phyloP scores from a whole-genome alignment of 2,797 vertebrate species.

The Linurgus olivaceus region DNA sequence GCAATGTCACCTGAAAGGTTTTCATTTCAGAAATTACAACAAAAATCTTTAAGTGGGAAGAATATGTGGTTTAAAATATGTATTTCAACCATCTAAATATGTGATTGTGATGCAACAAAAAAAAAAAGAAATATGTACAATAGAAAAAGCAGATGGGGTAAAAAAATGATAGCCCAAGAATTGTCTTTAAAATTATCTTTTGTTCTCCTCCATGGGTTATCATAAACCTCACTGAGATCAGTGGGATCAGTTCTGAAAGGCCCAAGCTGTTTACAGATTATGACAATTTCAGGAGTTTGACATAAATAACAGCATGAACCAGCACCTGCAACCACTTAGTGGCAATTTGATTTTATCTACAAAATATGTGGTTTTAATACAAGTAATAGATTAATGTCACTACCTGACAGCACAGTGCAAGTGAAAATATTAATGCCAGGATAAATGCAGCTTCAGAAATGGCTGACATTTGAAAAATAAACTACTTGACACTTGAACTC shows the following conservation, averaged over 20 bases:
- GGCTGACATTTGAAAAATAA: conserved; percentile 5
- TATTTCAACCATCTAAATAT: not conserved
- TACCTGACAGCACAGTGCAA: not conserved
- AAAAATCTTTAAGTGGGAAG: not conserved
- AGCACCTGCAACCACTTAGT: not conserved
- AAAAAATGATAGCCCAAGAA: not conserved
- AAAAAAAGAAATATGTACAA: not conserved
- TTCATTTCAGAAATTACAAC: not conserved
- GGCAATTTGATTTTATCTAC: not conserved
- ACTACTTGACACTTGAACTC: not conserved
- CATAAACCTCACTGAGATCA: not conserved
- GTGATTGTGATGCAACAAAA: not conserved
- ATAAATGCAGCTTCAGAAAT: not conserved
- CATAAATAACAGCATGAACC: not conserved
- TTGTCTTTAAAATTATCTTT: not conserved
- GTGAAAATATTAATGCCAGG: not conserved
- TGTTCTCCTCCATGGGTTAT: not conserved
- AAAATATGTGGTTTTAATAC: not conserved
- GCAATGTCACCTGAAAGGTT: not conserved
- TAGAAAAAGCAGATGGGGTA: not conserved
- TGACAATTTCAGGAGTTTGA: not conserved
- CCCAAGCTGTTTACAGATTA: not conserved
- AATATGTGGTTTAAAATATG: not conserved
- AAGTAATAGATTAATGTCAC: not conserved
- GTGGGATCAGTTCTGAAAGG: not conserved